phyloP scores from a whole-genome alignment of 2,113 vertebrate species.

The Sardina pilchardus region DNA sequence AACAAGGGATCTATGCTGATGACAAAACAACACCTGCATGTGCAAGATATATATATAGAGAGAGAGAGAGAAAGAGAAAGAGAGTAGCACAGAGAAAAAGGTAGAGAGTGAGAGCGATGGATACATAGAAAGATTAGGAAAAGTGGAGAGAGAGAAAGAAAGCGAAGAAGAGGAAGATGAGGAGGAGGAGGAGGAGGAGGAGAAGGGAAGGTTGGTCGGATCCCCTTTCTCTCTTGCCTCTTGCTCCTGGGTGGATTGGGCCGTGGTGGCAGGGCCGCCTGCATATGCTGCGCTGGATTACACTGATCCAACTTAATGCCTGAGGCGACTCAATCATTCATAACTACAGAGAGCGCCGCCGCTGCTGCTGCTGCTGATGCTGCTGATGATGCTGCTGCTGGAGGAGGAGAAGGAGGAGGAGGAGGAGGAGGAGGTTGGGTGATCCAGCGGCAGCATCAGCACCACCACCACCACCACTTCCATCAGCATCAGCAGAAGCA shows the following conservation, averaged over 20 bases:
- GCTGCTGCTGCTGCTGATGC: slow-evolving; percentile 25
- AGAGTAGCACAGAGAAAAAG: neutral
- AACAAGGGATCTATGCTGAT: neutral
- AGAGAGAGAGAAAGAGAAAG: neutral
- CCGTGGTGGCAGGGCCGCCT: slow-evolving; percentile 43
- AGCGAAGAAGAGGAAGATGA: neutral
- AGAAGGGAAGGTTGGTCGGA: neutral
- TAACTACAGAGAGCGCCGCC: slow-evolving; percentile 65
- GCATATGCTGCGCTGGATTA: slow-evolving; percentile 76
- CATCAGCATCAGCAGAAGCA: neutral
- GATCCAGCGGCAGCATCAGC: neutral
- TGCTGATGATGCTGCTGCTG: neutral
- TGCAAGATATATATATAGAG: neutral
- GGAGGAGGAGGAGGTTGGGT: slow-evolving; percentile 1
- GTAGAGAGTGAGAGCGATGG: neutral
- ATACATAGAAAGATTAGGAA: neutral
- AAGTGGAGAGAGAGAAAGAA: neutral
- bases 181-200: neutral
- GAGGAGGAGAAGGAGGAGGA: slow-evolving; percentile 19
- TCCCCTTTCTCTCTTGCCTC: neutral
- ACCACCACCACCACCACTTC: neutral
- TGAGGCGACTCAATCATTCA: slow-evolving; percentile 70
- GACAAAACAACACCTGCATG: neutral
- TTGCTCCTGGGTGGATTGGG: slow-evolving; percentile 56
- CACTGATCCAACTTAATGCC: slow-evolving; percentile 74